These are phyloP conservation scores for Agrypnus murinus DNA, from an alignment of 2,888 invertebrate genomes.

Conservation along the genomic window DNA sequence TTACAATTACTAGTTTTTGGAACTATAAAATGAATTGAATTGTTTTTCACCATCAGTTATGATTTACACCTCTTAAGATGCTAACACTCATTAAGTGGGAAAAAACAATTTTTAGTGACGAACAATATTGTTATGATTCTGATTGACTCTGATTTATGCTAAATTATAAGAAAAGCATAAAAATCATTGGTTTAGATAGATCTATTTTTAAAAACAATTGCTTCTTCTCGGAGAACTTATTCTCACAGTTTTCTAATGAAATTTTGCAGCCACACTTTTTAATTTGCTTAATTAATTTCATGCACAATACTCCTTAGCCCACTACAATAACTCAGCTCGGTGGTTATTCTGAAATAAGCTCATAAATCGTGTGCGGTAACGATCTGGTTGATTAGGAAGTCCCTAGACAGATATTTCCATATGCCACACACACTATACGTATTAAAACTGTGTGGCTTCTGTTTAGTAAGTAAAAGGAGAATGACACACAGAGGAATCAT, in stretches of 20 bases:
- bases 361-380: constrained; percentile 18
- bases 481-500: constrained; percentile 34
- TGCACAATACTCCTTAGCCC: constrained; percentile 15
- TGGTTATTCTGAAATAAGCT: background rate
- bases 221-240: too few species aligned
- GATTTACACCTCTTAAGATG: too few species aligned
- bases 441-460: constrained; percentile 22
- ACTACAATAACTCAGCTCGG: background rate
- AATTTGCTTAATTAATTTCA: constrained; percentile 28
- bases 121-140: too few species aligned
- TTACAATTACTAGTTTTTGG: too few species aligned
- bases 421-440: constrained; percentile 18
- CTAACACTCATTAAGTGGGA: too few species aligned
- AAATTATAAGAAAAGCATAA: too few species aligned
- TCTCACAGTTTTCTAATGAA: constrained; percentile 8
- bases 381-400: constrained; percentile 33
- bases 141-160: too few species aligned
- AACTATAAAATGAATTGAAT: too few species aligned
- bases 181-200: too few species aligned
- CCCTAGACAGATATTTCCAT: constrained; percentile 36
- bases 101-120: too few species aligned
- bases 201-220: too few species aligned
- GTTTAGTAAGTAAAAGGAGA: constrained; percentile 27
- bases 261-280: constrained; percentile 26
- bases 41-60: too few species aligned